Conservation (phyloP, 35 echinoderm and acorn worm genomes). For the Ptychodera flava region DNA sequence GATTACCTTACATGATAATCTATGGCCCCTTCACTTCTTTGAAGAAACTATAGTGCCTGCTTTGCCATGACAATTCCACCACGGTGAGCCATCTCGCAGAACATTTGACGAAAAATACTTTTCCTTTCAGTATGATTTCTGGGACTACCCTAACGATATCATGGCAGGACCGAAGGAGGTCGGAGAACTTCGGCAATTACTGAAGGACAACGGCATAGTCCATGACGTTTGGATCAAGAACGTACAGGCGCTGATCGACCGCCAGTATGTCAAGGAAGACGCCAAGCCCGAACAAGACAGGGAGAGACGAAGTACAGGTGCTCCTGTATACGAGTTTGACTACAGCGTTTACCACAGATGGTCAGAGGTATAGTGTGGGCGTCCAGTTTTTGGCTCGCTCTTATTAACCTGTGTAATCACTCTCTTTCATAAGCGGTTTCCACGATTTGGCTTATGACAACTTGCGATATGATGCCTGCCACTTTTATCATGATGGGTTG, state of each 20-base stretch:
- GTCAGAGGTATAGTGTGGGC: neutral
- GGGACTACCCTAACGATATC: neutral
- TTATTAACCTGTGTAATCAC: too few species aligned
- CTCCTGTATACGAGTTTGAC: neutral
- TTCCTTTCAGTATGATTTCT: neutral
- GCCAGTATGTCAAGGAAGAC: neutral
- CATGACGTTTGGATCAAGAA: neutral
- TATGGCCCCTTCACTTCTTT: too few species aligned
- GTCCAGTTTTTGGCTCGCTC: too few species aligned
- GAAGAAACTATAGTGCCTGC: too few species aligned
- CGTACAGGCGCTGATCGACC: neutral
- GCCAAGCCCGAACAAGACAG: neutral
- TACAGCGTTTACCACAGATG: neutral
- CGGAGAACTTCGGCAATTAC: neutral
- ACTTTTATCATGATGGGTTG: too few species aligned
- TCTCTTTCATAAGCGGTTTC: too few species aligned
- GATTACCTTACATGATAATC: too few species aligned
- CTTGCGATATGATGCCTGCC: too few species aligned
- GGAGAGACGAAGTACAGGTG: neutral
- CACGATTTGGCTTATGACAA: too few species aligned
- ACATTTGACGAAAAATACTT: neutral
- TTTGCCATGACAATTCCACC: too few species aligned
- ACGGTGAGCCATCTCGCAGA: too few species aligned
- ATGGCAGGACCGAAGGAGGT: neutral
- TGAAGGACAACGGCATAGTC: neutral